A percentile compares a stretch with the other conserved stretches of the same genome.
These are phyloP conservation scores for Tokudaia muenninki DNA, from an alignment of 2,797 vertebrate genomes.

Conservation along the genomic window DNA sequence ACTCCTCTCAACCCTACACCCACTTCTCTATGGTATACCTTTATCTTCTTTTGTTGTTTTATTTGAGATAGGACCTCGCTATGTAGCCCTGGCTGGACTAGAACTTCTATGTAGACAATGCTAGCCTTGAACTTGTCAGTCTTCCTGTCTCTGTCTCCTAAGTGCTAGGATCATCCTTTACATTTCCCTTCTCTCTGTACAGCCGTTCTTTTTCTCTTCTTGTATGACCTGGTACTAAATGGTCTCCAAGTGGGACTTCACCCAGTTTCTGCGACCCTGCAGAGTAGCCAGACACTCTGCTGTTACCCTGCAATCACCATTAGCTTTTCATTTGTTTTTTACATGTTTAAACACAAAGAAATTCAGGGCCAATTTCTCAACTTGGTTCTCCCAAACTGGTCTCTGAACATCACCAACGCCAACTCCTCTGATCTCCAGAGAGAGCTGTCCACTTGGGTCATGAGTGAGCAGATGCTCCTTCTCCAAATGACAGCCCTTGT, in stretches of 20 bases:
- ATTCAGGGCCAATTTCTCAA: background rate
- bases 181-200: background rate
- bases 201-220: background rate
- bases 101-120: background rate
- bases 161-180: background rate
- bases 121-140: background rate
- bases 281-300: background rate
- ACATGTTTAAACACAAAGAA: constrained; percentile 40
- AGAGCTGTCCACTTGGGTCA: constrained; percentile 45
- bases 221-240: background rate
- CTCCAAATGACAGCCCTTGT: constrained; percentile 71
- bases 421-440: constrained; percentile 41
- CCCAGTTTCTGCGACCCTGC: background rate
- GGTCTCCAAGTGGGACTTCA: background rate
- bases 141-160: background rate
- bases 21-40: background rate
- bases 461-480: constrained; percentile 53
- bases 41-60: background rate
- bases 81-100: background rate
- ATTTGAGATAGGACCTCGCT: background rate
- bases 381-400: background rate
- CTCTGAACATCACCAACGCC: background rate
- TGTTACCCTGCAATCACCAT: background rate
- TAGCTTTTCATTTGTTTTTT: constrained; percentile 17
- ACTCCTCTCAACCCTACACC: background rate